These are phyloP conservation scores for Seladonia tumulorum DNA, from an alignment of 2,888 invertebrate genomes.

Conservation along the genomic window DNA sequence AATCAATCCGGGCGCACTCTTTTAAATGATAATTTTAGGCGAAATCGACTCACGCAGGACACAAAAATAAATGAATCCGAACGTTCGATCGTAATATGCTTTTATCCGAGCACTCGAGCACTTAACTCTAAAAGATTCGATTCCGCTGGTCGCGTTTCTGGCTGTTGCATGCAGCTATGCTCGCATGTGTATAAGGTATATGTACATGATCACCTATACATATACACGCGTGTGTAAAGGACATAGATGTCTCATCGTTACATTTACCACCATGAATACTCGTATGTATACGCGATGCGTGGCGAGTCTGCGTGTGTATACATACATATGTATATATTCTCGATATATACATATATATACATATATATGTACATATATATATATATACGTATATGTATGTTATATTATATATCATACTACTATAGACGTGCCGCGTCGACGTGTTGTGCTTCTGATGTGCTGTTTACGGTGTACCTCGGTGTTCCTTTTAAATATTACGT, in stretches of 20 bases:
- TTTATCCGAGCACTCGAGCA: slow-evolving; percentile 76
- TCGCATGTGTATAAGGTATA: slow-evolving; percentile 66
- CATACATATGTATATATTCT: neutral
- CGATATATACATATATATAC: neutral
- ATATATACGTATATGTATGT: slow-evolving; percentile 18
- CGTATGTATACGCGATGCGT: slow-evolving; percentile 3
- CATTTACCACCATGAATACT: neutral
- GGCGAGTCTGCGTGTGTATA: neutral
- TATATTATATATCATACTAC: slow-evolving; percentile 30
- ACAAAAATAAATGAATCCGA: slow-evolving; percentile 39
- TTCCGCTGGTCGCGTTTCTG: slow-evolving; percentile 71
- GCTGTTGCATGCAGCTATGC: slow-evolving; percentile 78
- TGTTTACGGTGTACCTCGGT: slow-evolving; percentile 65
- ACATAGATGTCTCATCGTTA: slow-evolving; percentile 15
- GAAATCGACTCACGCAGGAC: neutral
- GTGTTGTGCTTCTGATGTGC: slow-evolving; percentile 66
- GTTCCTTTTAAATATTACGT: slow-evolving; percentile 62
- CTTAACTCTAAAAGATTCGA: slow-evolving; percentile 73
- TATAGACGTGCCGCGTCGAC: slow-evolving; percentile 58
- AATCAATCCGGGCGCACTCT: neutral
- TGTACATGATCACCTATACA: slow-evolving; percentile 20
- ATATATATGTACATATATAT: neutral
- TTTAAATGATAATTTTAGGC: slow-evolving; percentile 9
- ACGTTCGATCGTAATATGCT: slow-evolving; percentile 63
- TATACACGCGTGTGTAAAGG: slow-evolving; percentile 29